A percentile compares a stretch with the other conserved stretches of the same genome.
These are phyloP conservation scores for Lutjanus argentimaculatus DNA, from an alignment of 2,797 vertebrate species.

Conservation along the genomic window DNA sequence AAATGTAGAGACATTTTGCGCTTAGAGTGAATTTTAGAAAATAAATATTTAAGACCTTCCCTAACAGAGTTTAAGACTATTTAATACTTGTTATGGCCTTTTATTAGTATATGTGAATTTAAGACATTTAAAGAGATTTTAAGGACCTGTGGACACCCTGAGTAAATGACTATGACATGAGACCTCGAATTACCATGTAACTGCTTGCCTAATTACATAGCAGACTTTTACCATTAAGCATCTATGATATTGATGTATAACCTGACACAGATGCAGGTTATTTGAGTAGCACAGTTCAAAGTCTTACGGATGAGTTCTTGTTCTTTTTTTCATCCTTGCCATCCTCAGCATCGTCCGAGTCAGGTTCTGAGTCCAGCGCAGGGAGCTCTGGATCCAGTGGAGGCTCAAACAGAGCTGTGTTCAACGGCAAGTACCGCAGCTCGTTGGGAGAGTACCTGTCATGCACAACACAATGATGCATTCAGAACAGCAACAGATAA, in stretches of 20 bases:
- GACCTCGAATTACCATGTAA: background rate
- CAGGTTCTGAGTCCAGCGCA: slow-evolving; percentile 95
- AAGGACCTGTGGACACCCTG: too few species aligned
- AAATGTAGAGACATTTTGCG: too few species aligned
- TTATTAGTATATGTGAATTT: too few species aligned
- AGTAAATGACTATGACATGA: background rate
- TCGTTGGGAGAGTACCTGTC: slow-evolving; percentile 97
- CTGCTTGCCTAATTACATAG: background rate
- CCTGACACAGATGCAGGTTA: background rate
- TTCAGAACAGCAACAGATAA: background rate
- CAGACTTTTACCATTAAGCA: background rate
- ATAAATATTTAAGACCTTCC: too few species aligned
- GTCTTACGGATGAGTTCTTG: slow-evolving; percentile 94
- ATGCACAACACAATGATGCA: slow-evolving; percentile 21
- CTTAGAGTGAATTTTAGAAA: too few species aligned
- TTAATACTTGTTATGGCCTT: too few species aligned
- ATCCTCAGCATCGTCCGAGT: slow-evolving; percentile 95
- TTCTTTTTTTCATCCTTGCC: slow-evolving; percentile 91
- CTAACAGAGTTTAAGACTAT: too few species aligned
- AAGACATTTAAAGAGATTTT: too few species aligned
- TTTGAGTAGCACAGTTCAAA: background rate
- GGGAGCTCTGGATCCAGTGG: slow-evolving; percentile 97
- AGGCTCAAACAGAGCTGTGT: slow-evolving; percentile 97
- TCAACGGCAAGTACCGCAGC: slow-evolving; percentile 95
- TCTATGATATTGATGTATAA: background rate